Conservation (phyloP, 2,888 invertebrate genomes). For the Colostygia pectinataria region DNA sequence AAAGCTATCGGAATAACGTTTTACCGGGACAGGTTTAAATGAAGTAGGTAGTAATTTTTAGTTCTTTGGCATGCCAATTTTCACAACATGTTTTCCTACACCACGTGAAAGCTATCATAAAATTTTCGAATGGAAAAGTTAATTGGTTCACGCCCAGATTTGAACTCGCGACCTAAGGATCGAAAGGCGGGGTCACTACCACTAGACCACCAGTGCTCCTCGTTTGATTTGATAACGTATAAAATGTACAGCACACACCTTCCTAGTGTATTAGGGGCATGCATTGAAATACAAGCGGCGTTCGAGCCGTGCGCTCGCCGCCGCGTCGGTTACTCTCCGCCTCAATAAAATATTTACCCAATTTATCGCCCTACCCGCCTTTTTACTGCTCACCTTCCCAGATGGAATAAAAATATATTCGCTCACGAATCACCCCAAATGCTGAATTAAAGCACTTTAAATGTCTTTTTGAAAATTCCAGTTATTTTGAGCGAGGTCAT, state of each 20-base stretch:
- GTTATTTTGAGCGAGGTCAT: background rate
- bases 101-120: too few relatives aligned
- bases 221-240: conserved; percentile 21
- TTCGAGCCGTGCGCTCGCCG: conserved; percentile 2
- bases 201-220: too few relatives aligned
- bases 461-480: conserved; percentile 14
- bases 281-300: conserved; percentile 22
- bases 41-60: too few relatives aligned
- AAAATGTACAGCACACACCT: conserved; percentile 9
- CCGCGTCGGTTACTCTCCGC: conserved; percentile 19
- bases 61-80: too few relatives aligned
- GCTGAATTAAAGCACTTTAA: conserved; percentile 23
- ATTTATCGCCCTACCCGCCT: conserved; percentile 39
- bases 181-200: too few relatives aligned
- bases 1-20: too few relatives aligned
- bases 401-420: conserved; percentile 34
- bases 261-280: conserved; percentile 17
- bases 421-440: conserved; percentile 24
- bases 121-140: too few relatives aligned
- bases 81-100: too few relatives aligned
- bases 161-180: too few relatives aligned
- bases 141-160: too few relatives aligned
- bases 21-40: too few relatives aligned
- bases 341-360: conserved; percentile 47
- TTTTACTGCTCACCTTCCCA: conserved; percentile 40